phyloP scores from a whole-genome alignment of 2,888 invertebrate genomes.

The Tetragnatha montana region DNA sequence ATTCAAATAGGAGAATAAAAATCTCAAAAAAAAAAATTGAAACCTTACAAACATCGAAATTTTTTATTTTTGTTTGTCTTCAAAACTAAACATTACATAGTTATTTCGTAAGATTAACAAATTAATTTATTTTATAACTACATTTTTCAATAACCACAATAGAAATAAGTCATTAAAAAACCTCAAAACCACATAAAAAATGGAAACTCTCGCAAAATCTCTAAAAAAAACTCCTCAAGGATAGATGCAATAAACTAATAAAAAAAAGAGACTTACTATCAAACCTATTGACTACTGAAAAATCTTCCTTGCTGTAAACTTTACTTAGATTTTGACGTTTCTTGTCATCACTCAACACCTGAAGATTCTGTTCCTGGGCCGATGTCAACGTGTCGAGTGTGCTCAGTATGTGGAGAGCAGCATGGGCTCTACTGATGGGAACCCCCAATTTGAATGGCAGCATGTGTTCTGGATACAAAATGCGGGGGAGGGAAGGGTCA shows the following conservation, averaged over 20 bases:
- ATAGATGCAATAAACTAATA: neutral
- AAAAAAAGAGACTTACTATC: slow-evolving; percentile 81
- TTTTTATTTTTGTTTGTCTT: too few relatives aligned
- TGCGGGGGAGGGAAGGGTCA: slow-evolving; percentile 78
- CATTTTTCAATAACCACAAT: too few relatives aligned
- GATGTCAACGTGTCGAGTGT: slow-evolving; percentile 91
- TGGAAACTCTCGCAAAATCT: too few relatives aligned
- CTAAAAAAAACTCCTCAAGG: too few relatives aligned
- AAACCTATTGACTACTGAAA: slow-evolving; percentile 89
- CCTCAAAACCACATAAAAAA: too few relatives aligned
- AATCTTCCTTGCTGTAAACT: slow-evolving; percentile 87
- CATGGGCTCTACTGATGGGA: slow-evolving; percentile 85
- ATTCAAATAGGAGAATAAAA: too few relatives aligned
- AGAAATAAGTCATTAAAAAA: too few relatives aligned
- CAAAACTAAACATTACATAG: too few relatives aligned
- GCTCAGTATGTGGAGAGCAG: slow-evolving; percentile 91
- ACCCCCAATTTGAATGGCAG: slow-evolving; percentile 80
- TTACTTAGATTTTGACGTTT: slow-evolving; percentile 77
- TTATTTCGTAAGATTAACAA: too few relatives aligned
- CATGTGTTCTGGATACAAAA: slow-evolving; percentile 88
- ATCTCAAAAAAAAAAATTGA: too few relatives aligned
- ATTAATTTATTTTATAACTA: too few relatives aligned
- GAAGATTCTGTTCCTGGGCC: slow-evolving; percentile 80
- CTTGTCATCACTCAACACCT: slow-evolving; percentile 75
- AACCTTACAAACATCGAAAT: too few relatives aligned